Evolutionary conservation across 1,140 invertebrate species (phyloP), one percentile per base, ranked within the genome.

Genomic region (Drosophila ercepeae): DNA sequence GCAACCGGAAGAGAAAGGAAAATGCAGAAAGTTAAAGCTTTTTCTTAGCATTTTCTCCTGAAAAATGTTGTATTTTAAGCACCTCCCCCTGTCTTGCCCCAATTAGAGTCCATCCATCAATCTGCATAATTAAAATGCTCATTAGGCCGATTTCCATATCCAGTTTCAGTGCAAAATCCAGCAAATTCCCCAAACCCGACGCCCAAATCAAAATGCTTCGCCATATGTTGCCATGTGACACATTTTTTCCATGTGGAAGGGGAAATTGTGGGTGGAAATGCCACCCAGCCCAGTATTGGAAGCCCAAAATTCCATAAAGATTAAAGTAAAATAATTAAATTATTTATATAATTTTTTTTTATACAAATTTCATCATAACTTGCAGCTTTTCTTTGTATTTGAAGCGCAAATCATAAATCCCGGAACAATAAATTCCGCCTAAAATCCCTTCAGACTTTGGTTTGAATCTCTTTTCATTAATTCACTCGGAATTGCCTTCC

Each of bases 31-130:
- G 16, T 42, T 42, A 9, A 18, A 42, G 36, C 36, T 4, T 11
- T 32, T 5, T 1, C 13, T 16, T 14, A 4, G 13, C 13, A 36
- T 32, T 32, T 32, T 32, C 34, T 36, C 34, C 34, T 13, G 34
- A 7, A 32, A 32, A 11, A 8, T 14, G 32, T 18, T 23, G 19
- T 25, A 18, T 46, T 13, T 11, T 29, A 41, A 2, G 21, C 2
- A 21, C 2, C 4, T 2, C 4, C 16, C 18, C 27, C 41, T 23
- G 39, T 44, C 13, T 60, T 63, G 21, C 78, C 64, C 63, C 53
- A 75, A 84, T 84, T 75, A 75, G 58, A 67, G 75, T 60, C 79
- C 78, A 84, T 84, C 79, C 84, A 84, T 84, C 75, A 84, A 59
- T 59, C 32, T 72, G 71, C 79, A 84, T 84, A 84, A 78, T 84